Conservation (phyloP, 2,888 invertebrate genomes). For the Strigamia transsilvanica region DNA sequence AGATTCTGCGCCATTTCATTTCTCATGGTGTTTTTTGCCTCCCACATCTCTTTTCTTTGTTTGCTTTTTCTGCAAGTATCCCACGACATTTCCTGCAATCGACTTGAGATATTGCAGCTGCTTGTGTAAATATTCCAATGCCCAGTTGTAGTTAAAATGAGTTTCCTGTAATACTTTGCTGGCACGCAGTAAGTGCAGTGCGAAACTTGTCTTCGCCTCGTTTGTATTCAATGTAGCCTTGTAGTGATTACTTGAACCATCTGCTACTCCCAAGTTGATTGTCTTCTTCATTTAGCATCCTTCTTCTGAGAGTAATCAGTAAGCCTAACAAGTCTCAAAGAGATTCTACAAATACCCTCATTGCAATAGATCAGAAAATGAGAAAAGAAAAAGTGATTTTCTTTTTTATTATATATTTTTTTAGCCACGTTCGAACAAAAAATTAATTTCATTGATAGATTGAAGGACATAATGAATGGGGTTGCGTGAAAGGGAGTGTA, state of each 20-base stretch:
- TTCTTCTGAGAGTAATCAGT: slow-evolving; percentile 41
- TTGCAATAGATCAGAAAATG: slow-evolving; percentile 29
- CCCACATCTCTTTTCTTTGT: not conserved
- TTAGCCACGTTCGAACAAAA: not conserved
- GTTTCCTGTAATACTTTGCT: slow-evolving; percentile 30
- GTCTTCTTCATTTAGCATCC: slow-evolving; percentile 43
- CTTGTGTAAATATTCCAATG: slow-evolving; percentile 7
- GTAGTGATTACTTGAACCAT: slow-evolving; percentile 44
- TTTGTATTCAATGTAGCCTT: slow-evolving; percentile 33
- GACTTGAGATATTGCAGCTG: slow-evolving; percentile 26
- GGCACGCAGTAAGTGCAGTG: slow-evolving; percentile 24
- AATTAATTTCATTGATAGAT: slow-evolving; percentile 30
- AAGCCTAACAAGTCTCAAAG: slow-evolving; percentile 37
- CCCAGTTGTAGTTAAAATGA: slow-evolving; percentile 32
- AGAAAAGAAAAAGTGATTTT: slow-evolving; percentile 12
- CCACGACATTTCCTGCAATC: slow-evolving; percentile 15
- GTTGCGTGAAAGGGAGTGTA: slow-evolving; percentile 14
- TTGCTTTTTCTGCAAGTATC: slow-evolving; percentile 26
- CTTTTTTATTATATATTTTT: not conserved
- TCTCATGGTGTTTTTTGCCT: not conserved
- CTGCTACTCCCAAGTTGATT: slow-evolving; percentile 44
- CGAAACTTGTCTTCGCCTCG: slow-evolving; percentile 14
- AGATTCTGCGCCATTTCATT: slow-evolving; percentile 25
- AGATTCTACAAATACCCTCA: slow-evolving; percentile 30
- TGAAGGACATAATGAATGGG: slow-evolving; percentile 3